phyloP scores from a whole-genome alignment of 2,888 invertebrate species.

The Leptopilina drosophilae region DNA sequence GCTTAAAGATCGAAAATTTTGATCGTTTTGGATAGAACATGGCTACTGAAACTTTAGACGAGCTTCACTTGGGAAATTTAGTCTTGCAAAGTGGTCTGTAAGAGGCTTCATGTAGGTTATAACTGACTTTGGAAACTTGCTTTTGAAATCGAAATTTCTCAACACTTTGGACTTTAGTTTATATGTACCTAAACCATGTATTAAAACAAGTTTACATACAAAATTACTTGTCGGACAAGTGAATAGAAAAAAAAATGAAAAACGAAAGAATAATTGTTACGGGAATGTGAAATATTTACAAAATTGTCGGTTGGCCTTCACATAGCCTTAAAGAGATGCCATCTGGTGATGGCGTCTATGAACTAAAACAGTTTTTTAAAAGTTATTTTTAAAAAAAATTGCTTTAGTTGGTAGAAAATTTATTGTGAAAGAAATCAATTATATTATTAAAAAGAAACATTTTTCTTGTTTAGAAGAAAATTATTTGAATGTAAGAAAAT shows the following conservation, averaged over 20 bases:
- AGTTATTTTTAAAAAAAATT: too few relatives aligned
- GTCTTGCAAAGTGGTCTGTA: slow-evolving; percentile 21
- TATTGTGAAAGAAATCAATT: too few relatives aligned
- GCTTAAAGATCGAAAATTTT: slow-evolving; percentile 7
- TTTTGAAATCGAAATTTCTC: slow-evolving; percentile 21
- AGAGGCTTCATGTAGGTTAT: slow-evolving; percentile 28
- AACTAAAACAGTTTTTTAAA: too few relatives aligned
- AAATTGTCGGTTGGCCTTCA: too few relatives aligned
- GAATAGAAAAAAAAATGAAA: background rate
- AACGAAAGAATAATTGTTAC: too few relatives aligned
- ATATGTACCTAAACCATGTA: background rate
- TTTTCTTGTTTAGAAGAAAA: too few relatives aligned
- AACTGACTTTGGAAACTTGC: slow-evolving; percentile 30
- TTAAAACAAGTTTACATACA: slow-evolving; percentile 7
- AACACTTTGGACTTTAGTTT: slow-evolving; percentile 8
- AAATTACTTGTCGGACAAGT: background rate
- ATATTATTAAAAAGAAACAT: too few relatives aligned
- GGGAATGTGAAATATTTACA: too few relatives aligned
- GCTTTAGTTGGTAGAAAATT: too few relatives aligned
- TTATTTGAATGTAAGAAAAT: background rate
- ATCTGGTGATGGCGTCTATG: too few relatives aligned
- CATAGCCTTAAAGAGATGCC: too few relatives aligned
- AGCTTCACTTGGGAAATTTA: slow-evolving; percentile 37
- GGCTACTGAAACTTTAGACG: slow-evolving; percentile 11
- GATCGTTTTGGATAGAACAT: background rate